Percentiles rank a stretch among this genome's conserved stretches.
phyloP scores from a whole-genome alignment of 2,797 vertebrate genomes.

The Carcharodon carcharias region DNA sequence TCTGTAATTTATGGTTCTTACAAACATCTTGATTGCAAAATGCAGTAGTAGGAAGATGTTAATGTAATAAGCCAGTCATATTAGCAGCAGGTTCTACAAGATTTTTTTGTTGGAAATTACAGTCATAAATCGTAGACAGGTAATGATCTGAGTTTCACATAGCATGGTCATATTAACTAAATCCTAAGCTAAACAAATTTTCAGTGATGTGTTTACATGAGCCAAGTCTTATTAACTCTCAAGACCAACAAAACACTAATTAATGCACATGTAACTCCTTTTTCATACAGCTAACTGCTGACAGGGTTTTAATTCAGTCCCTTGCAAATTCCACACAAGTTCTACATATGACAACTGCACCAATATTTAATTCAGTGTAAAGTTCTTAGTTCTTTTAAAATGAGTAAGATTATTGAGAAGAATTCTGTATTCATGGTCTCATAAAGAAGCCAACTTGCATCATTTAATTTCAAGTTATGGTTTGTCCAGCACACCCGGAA shows the following conservation, averaged over 20 bases:
- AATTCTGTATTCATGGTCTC: neutral
- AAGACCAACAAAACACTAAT: neutral
- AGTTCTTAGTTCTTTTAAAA: neutral
- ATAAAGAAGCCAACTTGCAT: neutral
- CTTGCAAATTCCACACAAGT: neutral
- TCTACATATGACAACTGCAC: neutral
- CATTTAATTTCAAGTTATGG: neutral
- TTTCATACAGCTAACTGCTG: neutral
- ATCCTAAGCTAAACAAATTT: neutral
- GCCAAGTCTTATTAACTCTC: neutral
- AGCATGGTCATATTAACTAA: neutral
- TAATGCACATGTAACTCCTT: neutral
- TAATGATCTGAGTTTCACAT: conserved; percentile 11
- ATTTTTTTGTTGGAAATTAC: neutral
- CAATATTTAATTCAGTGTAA: neutral
- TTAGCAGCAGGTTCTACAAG: neutral
- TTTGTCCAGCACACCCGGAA: neutral
- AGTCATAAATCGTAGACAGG: neutral
- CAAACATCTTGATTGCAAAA: neutral
- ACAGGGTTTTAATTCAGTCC: neutral
- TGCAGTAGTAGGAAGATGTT: neutral
- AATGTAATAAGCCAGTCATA: neutral
- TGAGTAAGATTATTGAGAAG: neutral
- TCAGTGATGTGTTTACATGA: neutral
- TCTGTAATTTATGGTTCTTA: neutral